Evolutionary conservation across 2,888 invertebrate species (phyloP).

Genomic region (Tenthredo notha): DNA sequence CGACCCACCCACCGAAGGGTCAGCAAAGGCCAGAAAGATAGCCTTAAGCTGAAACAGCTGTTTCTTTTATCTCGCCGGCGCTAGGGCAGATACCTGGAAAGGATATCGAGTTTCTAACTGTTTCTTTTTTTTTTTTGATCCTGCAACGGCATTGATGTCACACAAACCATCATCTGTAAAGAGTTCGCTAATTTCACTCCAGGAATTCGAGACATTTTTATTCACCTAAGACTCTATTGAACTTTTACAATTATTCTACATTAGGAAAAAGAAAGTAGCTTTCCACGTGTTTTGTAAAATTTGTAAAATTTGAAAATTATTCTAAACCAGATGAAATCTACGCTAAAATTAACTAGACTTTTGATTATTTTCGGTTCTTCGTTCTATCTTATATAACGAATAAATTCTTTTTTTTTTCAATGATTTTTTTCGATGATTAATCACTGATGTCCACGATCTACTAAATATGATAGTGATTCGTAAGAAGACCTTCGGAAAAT

Average conservation of each 20-base stretch:
- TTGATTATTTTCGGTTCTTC: not conserved
- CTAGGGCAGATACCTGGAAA: constrained; percentile 23
- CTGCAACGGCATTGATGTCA: not conserved
- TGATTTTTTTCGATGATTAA: not conserved
- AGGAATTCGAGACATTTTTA: constrained; percentile 9
- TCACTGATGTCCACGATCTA: not conserved
- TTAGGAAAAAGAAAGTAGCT: not conserved
- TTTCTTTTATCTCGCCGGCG: constrained; percentile 37
- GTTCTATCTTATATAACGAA: not conserved
- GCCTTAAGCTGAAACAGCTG: constrained; percentile 25
- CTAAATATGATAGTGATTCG: not conserved
- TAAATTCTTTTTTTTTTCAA: not conserved
- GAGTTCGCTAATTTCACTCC: not conserved
- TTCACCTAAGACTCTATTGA: not conserved
- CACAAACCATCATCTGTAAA: not conserved
- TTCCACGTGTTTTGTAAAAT: not conserved
- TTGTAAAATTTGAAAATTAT: not conserved
- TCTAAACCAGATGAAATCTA: not conserved
- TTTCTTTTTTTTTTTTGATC: not conserved
- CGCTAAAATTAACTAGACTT: not conserved
- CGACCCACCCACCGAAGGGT: constrained; percentile 23
- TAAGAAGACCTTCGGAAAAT: not conserved
- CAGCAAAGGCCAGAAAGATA: not conserved
- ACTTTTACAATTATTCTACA: too few species aligned
- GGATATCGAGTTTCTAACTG: constrained; percentile 19